A percentile compares a stretch with the other conserved stretches of the same genome.
phyloP scores from a whole-genome alignment of 2,888 invertebrate species.

The Lasiommata megera region DNA sequence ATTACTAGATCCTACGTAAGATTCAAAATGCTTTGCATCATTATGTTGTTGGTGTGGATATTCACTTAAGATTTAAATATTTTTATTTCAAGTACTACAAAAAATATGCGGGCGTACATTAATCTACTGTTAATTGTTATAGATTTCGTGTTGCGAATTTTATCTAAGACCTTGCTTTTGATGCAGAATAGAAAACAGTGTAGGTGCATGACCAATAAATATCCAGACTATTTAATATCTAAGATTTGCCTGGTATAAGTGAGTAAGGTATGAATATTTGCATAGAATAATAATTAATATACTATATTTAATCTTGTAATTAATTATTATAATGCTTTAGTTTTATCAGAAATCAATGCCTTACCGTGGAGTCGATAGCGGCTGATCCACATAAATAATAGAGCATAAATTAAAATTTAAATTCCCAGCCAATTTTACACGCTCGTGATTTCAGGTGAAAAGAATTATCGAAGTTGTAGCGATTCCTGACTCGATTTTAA shows the following conservation, averaged over 20 bases:
- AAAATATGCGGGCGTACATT: no score
- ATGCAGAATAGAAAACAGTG: conserved; percentile 18
- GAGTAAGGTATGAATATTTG: no score
- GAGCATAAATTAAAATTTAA: conserved; percentile 43
- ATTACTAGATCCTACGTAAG: conserved; percentile 29
- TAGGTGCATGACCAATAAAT: no score
- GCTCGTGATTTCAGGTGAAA: conserved; percentile 40
- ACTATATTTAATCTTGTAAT: not conserved
- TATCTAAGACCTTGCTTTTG: conserved; percentile 26
- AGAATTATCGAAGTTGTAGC: conserved; percentile 26
- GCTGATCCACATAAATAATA: conserved; percentile 45
- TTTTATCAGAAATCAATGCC: not conserved
- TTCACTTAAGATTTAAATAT: no score
- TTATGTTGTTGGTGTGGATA: not conserved
- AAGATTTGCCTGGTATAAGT: no score
- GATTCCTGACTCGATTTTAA: conserved; percentile 26
- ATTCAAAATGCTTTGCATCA: conserved; percentile 18
- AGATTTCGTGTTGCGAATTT: conserved; percentile 28
- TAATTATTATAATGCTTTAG: not conserved
- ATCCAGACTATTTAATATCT: no score
- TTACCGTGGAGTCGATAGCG: conserved; percentile 38
- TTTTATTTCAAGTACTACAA: no score
- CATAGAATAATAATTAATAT: not conserved
- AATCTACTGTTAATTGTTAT: conserved; percentile 9
- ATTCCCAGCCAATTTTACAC: conserved; percentile 47